These are phyloP conservation scores for Rhadinocentrus ornatus DNA, from an alignment of 2,797 vertebrate genomes.

Conservation along the genomic window DNA sequence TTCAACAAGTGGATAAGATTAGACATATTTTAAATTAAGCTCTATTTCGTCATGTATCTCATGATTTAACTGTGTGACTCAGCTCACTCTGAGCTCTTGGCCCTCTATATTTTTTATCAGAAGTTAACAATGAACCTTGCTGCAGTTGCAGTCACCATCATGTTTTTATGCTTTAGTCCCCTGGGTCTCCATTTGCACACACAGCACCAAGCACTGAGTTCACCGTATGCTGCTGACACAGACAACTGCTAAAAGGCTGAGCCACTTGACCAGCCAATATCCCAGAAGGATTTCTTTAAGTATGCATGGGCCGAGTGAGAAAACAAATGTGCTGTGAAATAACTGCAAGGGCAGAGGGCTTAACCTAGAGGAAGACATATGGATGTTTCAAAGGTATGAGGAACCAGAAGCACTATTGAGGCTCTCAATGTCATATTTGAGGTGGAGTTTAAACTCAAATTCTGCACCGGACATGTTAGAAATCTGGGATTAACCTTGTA, in stretches of 20 bases:
- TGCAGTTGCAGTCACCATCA: conserved; percentile 59
- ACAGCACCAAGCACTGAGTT: conserved; percentile 54
- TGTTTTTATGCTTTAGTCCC: conserved; percentile 52
- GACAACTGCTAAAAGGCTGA: conserved; percentile 63
- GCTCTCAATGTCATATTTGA: not conserved
- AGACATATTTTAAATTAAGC: not conserved
- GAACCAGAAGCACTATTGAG: not conserved
- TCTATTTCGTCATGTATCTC: not conserved
- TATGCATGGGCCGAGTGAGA: conserved; percentile 27
- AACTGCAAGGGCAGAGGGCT: conserved; percentile 31
- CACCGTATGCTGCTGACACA: conserved; percentile 69
- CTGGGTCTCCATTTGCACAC: conserved; percentile 69
- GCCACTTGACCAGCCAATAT: conserved; percentile 51
- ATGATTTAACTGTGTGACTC: conserved; percentile 4
- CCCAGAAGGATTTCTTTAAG: conserved; percentile 54
- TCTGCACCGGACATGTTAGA: conserved; percentile 1
- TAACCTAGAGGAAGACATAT: conserved; percentile 22
- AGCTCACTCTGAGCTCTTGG: conserved; percentile 46
- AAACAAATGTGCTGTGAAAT: conserved; percentile 45
- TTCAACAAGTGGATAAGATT: conserved; percentile 32
- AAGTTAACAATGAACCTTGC: conserved; percentile 52
- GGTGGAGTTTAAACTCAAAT: conserved; percentile 1
- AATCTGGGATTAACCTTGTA: conserved; percentile 30
- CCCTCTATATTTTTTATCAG: conserved; percentile 57
- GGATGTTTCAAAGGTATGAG: conserved; percentile 6